phyloP scores from a whole-genome alignment of 1,140 invertebrate genomes.

The Nephotettix cincticeps region DNA sequence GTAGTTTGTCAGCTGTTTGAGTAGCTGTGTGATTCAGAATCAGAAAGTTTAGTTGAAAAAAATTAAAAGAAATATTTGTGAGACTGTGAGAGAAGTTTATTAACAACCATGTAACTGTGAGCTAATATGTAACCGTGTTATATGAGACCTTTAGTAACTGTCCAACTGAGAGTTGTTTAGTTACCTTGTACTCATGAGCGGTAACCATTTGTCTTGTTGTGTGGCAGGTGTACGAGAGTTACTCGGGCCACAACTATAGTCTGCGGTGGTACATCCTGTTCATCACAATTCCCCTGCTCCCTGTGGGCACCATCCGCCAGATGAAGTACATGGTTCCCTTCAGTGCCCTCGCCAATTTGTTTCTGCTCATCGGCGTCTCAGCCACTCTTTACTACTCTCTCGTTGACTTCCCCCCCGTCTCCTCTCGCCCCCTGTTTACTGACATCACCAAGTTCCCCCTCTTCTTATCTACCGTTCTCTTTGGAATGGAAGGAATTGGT shows the following conservation, averaged over 20 bases:
- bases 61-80: too few species aligned
- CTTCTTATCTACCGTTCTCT: slow-evolving; percentile 61
- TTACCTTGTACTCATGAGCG: too few species aligned
- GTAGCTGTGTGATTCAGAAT: too few species aligned
- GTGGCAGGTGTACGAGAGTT: slow-evolving; percentile 28
- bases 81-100: too few species aligned
- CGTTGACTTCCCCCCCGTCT: slow-evolving; percentile 14
- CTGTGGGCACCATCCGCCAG: slow-evolving; percentile 64
- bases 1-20: too few species aligned
- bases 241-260: slow-evolving; percentile 9
- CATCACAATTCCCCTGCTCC: slow-evolving; percentile 55
- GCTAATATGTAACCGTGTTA: too few species aligned
- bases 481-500: slow-evolving; percentile 77
- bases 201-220: too few species aligned
- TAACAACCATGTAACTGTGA: too few species aligned
- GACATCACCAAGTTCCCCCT: slow-evolving; percentile 27
- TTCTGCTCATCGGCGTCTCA: slow-evolving; percentile 61
- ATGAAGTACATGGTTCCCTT: slow-evolving; percentile 75
- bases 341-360: slow-evolving; percentile 66
- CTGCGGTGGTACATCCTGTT: slow-evolving; percentile 31
- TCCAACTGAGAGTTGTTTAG: too few species aligned
- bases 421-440: not conserved
- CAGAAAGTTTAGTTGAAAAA: too few species aligned
- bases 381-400: slow-evolving; percentile 74
- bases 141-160: too few species aligned